phyloP scores from a whole-genome alignment of 2,113 vertebrate genomes.

The Labeo rohita region DNA sequence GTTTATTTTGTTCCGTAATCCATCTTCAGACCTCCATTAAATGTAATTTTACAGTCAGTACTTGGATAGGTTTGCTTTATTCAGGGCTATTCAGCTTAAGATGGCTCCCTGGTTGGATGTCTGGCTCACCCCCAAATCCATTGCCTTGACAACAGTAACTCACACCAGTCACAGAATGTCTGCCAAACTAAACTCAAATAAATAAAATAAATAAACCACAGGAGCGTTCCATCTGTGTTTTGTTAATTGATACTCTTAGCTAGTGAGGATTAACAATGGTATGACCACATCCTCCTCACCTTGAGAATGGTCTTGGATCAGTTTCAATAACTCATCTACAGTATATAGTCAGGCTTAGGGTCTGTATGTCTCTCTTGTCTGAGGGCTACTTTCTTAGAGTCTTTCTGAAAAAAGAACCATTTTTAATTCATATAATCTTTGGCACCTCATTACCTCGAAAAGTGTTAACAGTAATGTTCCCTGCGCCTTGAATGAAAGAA shows the following conservation, averaged over 20 bases:
- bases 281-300: neutral
- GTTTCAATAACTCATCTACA: neutral
- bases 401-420: neutral
- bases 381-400: neutral
- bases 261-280: constrained; percentile 2
- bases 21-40: neutral
- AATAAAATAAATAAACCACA: neutral
- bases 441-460: neutral
- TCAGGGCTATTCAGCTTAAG: neutral
- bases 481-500: neutral
- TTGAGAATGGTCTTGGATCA: neutral
- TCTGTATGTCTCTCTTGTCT: neutral
- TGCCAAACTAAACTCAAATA: constrained; percentile 27
- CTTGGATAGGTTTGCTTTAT: constrained; percentile 24
- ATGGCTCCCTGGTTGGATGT: constrained; percentile 17
- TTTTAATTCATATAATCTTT: constrained; percentile 31
- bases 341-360: neutral
- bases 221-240: constrained; percentile 20
- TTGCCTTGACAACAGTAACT: constrained; percentile 20
- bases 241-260: constrained; percentile 17
- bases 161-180: neutral
- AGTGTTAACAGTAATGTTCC: constrained; percentile 21
- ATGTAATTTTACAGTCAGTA: constrained; percentile 2
- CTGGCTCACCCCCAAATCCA: constrained; percentile 14
- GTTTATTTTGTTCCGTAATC: constrained; percentile 9